A percentile compares a stretch with the other conserved stretches of the same genome.
These are phyloP conservation scores for Cololabis saira DNA, from an alignment of 2,113 vertebrate species.

Conservation along the genomic window DNA sequence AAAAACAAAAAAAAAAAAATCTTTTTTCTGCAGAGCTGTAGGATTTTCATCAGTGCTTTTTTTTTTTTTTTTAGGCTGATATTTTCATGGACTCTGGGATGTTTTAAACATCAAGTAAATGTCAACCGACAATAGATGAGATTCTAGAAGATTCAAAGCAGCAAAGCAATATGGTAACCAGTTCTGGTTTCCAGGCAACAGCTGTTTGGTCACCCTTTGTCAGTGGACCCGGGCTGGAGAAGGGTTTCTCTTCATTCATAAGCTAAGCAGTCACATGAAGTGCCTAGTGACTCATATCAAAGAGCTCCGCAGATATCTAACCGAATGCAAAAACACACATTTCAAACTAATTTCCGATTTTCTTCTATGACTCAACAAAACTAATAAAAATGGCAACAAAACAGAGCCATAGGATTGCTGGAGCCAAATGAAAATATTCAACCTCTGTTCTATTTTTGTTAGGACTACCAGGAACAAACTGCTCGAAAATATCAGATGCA, in stretches of 20 bases:
- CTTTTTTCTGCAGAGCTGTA: too few relatives aligned
- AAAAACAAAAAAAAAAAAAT: too few relatives aligned
- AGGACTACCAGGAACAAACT: conserved; percentile 4
- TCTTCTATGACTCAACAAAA: conserved; percentile 1
- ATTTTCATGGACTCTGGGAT: too few relatives aligned
- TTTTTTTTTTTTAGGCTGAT: too few relatives aligned
- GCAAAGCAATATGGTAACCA: conserved; percentile 51
- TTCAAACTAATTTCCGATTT: conserved; percentile 9
- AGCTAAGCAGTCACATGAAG: conserved; percentile 64
- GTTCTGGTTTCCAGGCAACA: conserved; percentile 69
- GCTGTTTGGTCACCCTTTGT: conserved; percentile 56
- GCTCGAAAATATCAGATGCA: conserved; percentile 38
- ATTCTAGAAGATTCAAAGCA: conserved; percentile 26
- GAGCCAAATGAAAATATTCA: not conserved
- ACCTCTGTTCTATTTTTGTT: conserved; percentile 17
- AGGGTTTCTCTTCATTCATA: conserved; percentile 57
- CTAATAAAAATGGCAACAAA: conserved; percentile 3
- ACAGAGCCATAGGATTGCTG: not conserved
- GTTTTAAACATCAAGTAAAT: conserved; percentile 2
- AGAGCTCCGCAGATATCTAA: conserved; percentile 15
- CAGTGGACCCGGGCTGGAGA: conserved; percentile 18
- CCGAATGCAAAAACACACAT: not conserved
- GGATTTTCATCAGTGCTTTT: too few relatives aligned
- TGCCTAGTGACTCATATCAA: conserved; percentile 55
- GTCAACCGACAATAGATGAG: not conserved